Conservation (phyloP, 2,888 invertebrate species). For the Odontocolon sp. region DNA sequence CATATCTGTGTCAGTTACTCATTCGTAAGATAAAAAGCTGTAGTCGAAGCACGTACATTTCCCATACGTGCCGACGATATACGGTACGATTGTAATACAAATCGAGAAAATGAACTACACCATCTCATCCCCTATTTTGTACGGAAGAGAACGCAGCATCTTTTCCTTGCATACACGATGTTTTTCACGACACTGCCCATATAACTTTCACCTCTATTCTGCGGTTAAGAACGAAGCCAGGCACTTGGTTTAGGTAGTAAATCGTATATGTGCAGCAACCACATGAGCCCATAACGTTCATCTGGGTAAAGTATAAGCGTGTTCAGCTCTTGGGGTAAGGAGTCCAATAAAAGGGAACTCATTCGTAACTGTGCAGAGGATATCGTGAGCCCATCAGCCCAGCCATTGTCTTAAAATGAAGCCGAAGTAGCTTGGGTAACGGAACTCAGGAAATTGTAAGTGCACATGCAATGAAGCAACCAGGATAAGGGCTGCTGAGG, state of each 20-base stretch:
- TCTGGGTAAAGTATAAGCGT: conserved; percentile 4
- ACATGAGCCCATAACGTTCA: conserved; percentile 37
- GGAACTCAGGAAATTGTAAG: conserved; percentile 26
- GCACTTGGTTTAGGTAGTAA: neutral
- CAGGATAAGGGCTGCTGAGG: neutral
- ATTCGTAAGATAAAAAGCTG: neutral
- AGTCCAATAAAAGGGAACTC: conserved; percentile 15
- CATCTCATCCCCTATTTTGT: neutral
- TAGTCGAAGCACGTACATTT: neutral
- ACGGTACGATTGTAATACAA: conserved; percentile 55
- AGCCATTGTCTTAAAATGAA: conserved; percentile 19
- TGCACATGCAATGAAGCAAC: neutral
- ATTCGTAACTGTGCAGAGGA: conserved; percentile 41
- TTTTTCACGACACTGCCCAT: conserved; percentile 30
- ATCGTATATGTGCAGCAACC: conserved; percentile 32
- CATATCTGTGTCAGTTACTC: neutral
- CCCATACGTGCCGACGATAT: neutral
- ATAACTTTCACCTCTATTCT: conserved; percentile 45
- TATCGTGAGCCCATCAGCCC: conserved; percentile 41
- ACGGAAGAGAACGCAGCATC: neutral
- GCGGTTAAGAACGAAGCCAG: conserved; percentile 7
- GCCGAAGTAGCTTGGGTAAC: neutral
- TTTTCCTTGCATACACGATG: conserved; percentile 12
- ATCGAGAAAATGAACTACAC: conserved; percentile 39
- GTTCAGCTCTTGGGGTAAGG: conserved; percentile 4